Percentiles rank a stretch among this genome's conserved stretches.
Conservation (phyloP, 2,797 vertebrate species). For the Alosa sapidissima region DNA sequence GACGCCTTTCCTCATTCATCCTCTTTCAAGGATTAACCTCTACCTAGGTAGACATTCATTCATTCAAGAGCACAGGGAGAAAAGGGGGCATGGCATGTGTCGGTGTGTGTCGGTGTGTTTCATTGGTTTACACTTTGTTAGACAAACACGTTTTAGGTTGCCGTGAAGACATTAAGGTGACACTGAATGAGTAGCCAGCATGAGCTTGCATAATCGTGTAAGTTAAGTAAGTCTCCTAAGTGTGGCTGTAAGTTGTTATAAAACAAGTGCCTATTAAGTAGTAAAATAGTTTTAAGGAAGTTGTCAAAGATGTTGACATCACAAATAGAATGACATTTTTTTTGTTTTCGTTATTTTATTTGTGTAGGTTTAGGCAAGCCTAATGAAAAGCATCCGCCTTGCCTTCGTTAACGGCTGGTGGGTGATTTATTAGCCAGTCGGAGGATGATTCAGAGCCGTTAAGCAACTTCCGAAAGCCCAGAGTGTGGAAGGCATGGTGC, state of each 20-base stretch:
- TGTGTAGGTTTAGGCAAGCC: not conserved
- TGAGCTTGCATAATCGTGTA: not conserved
- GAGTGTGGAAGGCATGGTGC: not conserved
- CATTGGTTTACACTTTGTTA: constrained; percentile 3
- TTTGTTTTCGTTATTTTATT: not conserved
- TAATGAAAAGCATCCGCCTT: not conserved
- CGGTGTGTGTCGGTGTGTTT: not conserved
- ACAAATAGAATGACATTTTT: not conserved
- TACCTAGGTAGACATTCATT: not conserved
- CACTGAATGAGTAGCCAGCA: not conserved
- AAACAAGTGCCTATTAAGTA: not conserved
- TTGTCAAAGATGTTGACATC: not conserved
- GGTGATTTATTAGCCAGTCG: not conserved
- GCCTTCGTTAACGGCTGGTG: not conserved
- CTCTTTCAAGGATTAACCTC: constrained; percentile 7
- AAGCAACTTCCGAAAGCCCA: not conserved
- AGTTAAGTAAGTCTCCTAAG: not conserved
- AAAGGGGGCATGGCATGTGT: not conserved
- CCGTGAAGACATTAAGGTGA: not conserved
- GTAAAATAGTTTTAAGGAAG: not conserved
- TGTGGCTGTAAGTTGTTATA: not conserved
- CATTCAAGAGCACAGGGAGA: not conserved
- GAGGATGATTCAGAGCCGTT: not conserved
- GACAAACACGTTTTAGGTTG: not conserved
- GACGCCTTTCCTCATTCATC: not conserved